Evolutionary conservation across 2,113 vertebrate genomes (phyloP), one percentile per base, ranked within the genome.

Genomic region (Psittacula cyanocephala): DNA sequence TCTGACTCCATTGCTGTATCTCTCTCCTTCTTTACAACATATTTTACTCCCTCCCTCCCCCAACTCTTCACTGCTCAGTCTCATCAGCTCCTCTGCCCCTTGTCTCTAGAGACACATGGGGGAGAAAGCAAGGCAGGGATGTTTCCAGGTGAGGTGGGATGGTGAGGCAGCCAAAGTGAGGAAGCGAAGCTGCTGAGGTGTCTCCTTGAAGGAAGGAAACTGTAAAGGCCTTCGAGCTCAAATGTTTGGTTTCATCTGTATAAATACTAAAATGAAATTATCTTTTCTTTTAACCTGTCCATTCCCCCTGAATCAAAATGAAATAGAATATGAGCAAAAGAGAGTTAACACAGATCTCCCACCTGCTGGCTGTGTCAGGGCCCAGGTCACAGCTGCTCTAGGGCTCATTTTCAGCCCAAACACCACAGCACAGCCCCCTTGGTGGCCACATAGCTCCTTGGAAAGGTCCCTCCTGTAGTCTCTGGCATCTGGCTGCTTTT

Each of bases 381-480:
- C 39, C 37, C 12, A 0, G 0, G 11, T 15, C 1, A 1, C 31
- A 29, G 25, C 19, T 1, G 3, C 43, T 75, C 59, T 74, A 47
- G 18, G 37, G 37, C 50, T 67, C 5, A 0, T 57, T 50, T 77
- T 63, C 83, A 72, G 17, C 47, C 85, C 35, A 64, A 8, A 17
- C 39, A 20, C 35, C 7, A 3, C 39, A 25, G 28, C 52, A 37
- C 13, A 57, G 55, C 19, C 33, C 71, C 39, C 46, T 27, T 60
- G 50, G 19, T n/a, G 49, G 79, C 31, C 33, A 46, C 10, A 6
- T 3, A n/a, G n/a, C 22, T 85, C 18, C 47, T 71, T 0, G 0
- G 22, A 52, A 80, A 76, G 22, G 13, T 44, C 37, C n/a, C 28
- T 81, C 29, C 33, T 62, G 52, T 62, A 29, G 44, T 31, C 33